Evolutionary conservation across 2,113 vertebrate genomes (phyloP), one percentile per base, ranked within the genome.

Genomic region (Pycnonotus jocosus): DNA sequence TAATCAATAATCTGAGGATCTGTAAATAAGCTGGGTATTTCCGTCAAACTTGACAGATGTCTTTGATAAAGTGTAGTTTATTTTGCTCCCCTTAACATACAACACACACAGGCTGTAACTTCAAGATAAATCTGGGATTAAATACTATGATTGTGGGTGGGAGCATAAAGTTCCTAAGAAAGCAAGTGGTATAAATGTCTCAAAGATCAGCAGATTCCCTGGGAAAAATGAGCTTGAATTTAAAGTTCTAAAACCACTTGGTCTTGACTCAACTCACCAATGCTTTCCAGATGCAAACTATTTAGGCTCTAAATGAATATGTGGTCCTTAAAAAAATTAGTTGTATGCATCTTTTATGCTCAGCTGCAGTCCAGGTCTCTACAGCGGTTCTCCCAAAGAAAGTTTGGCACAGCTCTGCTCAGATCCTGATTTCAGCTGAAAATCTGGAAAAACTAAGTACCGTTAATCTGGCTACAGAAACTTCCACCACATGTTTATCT

Each of bases 171-270:
- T 40, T 92, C 71, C 19, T 82, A 79, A 78, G 77, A 92, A 92
- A 91, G 71, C 38, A 92, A 96, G 88, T 64, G 73, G 88, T 93
- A 84, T 58, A 91, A 96, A 95, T 74, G 65, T 78, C 69, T 86
- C 80, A 74, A 92, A 88, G 86, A 86, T 96, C 96, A 96, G 95
- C 95, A 94, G 77, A 95, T 95, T 96, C 60, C 17, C 53, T 78
- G 53, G 48, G 37, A 84, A 96, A 96, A 95, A 92, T 28, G 2
- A 95, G 37, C 38, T 86, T 0, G 0, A 73, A 90, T 66, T 66
- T 92, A 27, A 92, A 94, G 56, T 74, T 81, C 56, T 86, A 74
- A 94, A 96, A 91, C 94, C 94, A 88, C 91, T 66, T 47, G 44
- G 19, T 71, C n/a, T 91, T 95, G 86, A 86, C 76, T 93, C 95